These are phyloP conservation scores for Coptodon rendalli DNA, from an alignment of 2,113 vertebrate genomes.

Conservation along the genomic window DNA sequence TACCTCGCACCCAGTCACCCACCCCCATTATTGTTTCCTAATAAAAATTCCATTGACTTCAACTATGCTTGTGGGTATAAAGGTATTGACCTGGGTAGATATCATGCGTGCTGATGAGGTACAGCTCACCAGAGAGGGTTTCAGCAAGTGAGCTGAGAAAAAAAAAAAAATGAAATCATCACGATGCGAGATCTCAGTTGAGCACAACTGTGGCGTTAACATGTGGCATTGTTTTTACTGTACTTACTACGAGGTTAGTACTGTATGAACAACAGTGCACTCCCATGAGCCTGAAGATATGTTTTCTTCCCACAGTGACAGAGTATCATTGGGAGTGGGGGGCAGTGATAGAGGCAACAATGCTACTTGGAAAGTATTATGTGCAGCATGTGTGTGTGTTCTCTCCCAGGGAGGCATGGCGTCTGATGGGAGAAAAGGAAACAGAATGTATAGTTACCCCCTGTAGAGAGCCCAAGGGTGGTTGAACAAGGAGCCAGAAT, in stretches of 20 bases:
- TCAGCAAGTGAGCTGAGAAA: background rate
- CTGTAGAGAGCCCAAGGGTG: slow-evolving; percentile 59
- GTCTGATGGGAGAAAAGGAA: slow-evolving; percentile 51
- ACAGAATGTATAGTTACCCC: slow-evolving; percentile 63
- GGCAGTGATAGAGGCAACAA: background rate
- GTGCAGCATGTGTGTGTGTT: slow-evolving; percentile 30
- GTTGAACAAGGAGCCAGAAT: slow-evolving; percentile 60
- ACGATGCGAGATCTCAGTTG: background rate
- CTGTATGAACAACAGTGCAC: background rate
- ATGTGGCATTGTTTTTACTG: background rate
- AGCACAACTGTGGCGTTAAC: background rate
- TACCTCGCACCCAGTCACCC: background rate
- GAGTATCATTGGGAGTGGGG: background rate
- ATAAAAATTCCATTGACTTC: slow-evolving; percentile 69
- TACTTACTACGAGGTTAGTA: background rate
- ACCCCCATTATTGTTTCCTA: slow-evolving; percentile 53
- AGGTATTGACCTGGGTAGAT: slow-evolving; percentile 48
- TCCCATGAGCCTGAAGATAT: background rate
- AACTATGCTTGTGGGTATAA: slow-evolving; percentile 44
- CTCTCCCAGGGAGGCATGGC: slow-evolving; percentile 44
- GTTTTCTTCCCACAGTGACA: background rate
- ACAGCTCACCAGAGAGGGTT: slow-evolving; percentile 15
- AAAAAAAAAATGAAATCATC: background rate
- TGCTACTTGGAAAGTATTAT: background rate
- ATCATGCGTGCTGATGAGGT: slow-evolving; percentile 41